Evolutionary conservation across 2,888 invertebrate species (phyloP).

Genomic region (Dendrolimus pini): DNA sequence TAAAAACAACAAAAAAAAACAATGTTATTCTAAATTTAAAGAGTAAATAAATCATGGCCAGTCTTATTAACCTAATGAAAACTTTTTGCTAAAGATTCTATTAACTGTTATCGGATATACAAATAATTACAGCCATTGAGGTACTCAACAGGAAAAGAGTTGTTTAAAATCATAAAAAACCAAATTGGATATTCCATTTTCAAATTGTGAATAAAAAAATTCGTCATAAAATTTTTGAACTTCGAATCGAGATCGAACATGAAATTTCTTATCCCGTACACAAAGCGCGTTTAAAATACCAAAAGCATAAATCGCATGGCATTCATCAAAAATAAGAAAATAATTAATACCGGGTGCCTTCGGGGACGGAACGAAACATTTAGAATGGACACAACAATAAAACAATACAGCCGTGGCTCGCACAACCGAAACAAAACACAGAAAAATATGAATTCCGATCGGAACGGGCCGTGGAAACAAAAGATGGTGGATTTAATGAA

Average conservation of each 20-base stretch:
- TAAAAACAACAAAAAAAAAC: no score
- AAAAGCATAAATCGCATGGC: constrained; percentile 14
- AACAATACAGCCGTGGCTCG: constrained; percentile 57
- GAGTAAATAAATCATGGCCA: no score
- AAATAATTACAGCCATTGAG: no score
- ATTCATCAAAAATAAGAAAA: constrained; percentile 73
- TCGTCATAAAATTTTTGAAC: constrained; percentile 2
- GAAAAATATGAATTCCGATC: constrained; percentile 77
- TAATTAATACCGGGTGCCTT: constrained; percentile 61
- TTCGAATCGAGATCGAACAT: neutral
- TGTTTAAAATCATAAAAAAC: neutral
- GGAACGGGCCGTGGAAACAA: constrained; percentile 67
- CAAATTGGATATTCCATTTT: neutral
- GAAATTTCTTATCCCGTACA: neutral
- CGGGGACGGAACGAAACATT: constrained; percentile 56
- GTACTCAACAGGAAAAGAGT: no score
- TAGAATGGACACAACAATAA: constrained; percentile 65
- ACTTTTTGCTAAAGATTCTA: no score
- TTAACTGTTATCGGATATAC: no score
- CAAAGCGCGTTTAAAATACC: neutral
- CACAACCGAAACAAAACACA: constrained; percentile 72
- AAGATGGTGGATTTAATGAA: constrained; percentile 76
- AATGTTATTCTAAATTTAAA: no score
- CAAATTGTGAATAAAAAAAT: neutral
- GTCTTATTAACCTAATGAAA: no score